These are phyloP conservation scores for Emydocephalus ijimae DNA, from an alignment of 2,113 vertebrate species.

Conservation along the genomic window DNA sequence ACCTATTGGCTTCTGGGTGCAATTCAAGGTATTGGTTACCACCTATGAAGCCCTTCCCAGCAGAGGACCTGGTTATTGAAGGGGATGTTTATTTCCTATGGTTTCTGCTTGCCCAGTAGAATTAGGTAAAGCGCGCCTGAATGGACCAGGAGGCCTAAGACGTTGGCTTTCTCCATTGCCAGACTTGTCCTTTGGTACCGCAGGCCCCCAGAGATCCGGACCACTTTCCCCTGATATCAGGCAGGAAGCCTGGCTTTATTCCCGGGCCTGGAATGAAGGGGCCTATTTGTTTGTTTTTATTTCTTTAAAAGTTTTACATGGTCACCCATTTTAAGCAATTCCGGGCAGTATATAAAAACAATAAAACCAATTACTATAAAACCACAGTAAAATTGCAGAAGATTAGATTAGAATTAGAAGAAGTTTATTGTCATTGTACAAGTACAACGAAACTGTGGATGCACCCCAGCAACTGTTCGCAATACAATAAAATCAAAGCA, in stretches of 20 bases:
- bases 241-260: background rate
- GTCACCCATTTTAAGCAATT: background rate
- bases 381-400: background rate
- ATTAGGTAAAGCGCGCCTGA: background rate
- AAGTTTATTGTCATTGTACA: too few species aligned
- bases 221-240: background rate
- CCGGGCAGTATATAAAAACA: background rate
- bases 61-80: background rate
- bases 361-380: too few species aligned
- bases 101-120: background rate
- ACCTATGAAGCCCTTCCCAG: background rate
- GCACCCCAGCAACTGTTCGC: too few species aligned
- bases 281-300: background rate
- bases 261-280: background rate
- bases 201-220: background rate
- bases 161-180: background rate
- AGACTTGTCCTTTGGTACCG: background rate
- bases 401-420: too few species aligned
- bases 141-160: background rate
- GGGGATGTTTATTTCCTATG: background rate
- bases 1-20: background rate
- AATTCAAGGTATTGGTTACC: background rate
- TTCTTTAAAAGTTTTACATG: background rate
- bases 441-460: too few species aligned
- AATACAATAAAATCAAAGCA: too few species aligned